Conservation (phyloP, 2,113 vertebrate genomes). For the Galemys pyrenaicus region DNA sequence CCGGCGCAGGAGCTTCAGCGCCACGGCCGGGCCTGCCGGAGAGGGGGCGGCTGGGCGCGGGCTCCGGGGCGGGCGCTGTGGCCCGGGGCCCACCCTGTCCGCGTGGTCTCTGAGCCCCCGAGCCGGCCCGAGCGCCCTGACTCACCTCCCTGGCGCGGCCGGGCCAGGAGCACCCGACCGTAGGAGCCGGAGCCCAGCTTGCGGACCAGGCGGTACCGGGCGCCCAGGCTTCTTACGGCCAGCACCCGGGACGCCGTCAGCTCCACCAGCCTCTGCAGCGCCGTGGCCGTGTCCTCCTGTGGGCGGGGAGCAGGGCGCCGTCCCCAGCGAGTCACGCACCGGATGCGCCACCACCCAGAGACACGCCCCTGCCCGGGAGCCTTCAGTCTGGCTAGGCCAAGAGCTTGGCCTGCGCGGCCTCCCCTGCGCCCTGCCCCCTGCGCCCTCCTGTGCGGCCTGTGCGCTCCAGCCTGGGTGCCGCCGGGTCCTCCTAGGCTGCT, state of each 20-base stretch:
- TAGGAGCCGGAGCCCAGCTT: conserved; percentile 93
- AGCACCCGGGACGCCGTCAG: conserved; percentile 87
- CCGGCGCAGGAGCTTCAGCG: conserved; percentile 92
- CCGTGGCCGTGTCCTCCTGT: conserved; percentile 81
- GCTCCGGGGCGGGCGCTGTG: fast-evolving
- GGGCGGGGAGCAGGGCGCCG: background rate
- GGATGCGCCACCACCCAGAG: no score
- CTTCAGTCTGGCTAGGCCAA: no score
- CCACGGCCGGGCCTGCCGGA: conserved; percentile 89
- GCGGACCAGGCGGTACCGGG: conserved; percentile 89
- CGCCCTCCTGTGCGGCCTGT: no score
- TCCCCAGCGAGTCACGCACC: background rate
- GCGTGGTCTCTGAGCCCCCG: background rate
- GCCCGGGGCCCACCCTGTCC: background rate
- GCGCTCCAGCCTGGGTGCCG: no score
- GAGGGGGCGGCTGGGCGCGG: fast-evolving
- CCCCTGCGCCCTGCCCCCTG: no score
- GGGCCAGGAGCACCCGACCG: conserved; percentile 91
- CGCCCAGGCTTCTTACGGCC: conserved; percentile 84
- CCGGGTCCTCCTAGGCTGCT: no score
- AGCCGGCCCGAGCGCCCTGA: background rate
- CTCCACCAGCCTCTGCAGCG: conserved; percentile 90
- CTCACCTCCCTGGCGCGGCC: conserved; percentile 90
- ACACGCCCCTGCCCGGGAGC: no score
- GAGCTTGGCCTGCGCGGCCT: no score